Evolutionary conservation across 2,888 invertebrate species (phyloP).

Genomic region (Automeris io): DNA sequence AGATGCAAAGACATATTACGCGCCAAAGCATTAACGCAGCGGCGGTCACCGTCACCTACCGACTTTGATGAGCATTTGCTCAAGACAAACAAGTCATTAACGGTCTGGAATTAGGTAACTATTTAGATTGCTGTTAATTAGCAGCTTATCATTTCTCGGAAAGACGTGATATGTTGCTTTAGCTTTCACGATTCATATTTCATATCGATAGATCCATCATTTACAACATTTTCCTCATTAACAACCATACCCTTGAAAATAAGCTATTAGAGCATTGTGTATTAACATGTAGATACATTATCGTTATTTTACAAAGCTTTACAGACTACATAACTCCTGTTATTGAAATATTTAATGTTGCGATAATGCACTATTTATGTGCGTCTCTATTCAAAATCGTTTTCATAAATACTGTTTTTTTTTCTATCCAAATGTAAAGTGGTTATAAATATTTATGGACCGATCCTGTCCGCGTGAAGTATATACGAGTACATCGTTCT

Average conservation of each 20-base stretch:
- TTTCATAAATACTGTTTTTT: too few relatives aligned
- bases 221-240: constrained; percentile 8
- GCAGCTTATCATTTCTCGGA: not conserved
- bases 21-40: constrained; percentile 38
- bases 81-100: constrained; percentile 54
- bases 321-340: not conserved
- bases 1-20: constrained; percentile 20
- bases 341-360: not conserved
- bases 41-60: constrained; percentile 14
- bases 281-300: not conserved
- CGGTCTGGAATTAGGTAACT: not conserved
- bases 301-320: not conserved
- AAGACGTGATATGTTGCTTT: constrained; percentile 1
- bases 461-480: not conserved
- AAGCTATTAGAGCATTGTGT: not conserved
- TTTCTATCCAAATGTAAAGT: not conserved
- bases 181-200: not conserved
- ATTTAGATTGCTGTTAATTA: not conserved
- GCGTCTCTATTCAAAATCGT: not conserved
- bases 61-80: constrained; percentile 28
- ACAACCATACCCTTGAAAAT: not conserved
- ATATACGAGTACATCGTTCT: not conserved
- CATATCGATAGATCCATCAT: constrained; percentile 6
- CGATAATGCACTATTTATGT: not conserved
- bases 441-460: not conserved